phyloP scores from a whole-genome alignment of 2,797 vertebrate genomes.

The Oryzias sinensis region DNA sequence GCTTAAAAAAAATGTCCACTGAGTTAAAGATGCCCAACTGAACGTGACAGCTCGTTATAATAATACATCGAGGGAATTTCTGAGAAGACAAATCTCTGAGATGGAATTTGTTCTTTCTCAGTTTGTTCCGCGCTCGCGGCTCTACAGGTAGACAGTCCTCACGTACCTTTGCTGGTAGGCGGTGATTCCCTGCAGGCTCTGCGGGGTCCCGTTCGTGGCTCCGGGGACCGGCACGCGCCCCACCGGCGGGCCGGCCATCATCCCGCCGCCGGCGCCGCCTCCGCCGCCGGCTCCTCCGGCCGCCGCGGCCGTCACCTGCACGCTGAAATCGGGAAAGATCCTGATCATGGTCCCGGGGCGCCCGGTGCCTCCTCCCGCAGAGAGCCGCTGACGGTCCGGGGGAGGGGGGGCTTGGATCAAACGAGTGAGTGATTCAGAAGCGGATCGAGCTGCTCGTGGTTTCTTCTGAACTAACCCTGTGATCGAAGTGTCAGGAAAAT shows the following conservation, averaged over 20 bases:
- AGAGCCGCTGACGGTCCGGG: conserved; percentile 5
- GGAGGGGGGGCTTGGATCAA: conserved; percentile 12
- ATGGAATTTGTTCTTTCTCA: not conserved
- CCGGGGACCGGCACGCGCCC: conserved; percentile 80
- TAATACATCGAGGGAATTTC: too few relatives aligned
- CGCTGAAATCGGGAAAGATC: conserved; percentile 99
- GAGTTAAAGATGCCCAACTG: conserved; percentile 50
- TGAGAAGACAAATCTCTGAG: too few relatives aligned
- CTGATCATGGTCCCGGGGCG: conserved; percentile 64
- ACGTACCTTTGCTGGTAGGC: conserved; percentile 97
- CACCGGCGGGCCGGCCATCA: conserved; percentile 83
- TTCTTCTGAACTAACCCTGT: conserved; percentile 21
- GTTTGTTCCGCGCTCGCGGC: not conserved
- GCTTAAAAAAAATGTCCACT: conserved; percentile 20
- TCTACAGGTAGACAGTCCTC: conserved; percentile 43
- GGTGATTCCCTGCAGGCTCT: conserved; percentile 90
- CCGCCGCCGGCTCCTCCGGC: conserved; percentile 76
- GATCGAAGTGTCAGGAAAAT: conserved; percentile 30
- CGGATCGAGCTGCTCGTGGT: not conserved
- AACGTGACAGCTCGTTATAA: not conserved
- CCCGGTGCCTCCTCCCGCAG: conserved; percentile 6
- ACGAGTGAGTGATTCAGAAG: not conserved
- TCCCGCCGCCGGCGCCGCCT: conserved; percentile 63
- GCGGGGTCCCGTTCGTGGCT: conserved; percentile 87
- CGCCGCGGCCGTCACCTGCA: conserved; percentile 94